Evolutionary conservation across 2,888 invertebrate genomes (phyloP), one percentile per base, ranked within the genome.

Genomic region (Malacosoma neustria): DNA sequence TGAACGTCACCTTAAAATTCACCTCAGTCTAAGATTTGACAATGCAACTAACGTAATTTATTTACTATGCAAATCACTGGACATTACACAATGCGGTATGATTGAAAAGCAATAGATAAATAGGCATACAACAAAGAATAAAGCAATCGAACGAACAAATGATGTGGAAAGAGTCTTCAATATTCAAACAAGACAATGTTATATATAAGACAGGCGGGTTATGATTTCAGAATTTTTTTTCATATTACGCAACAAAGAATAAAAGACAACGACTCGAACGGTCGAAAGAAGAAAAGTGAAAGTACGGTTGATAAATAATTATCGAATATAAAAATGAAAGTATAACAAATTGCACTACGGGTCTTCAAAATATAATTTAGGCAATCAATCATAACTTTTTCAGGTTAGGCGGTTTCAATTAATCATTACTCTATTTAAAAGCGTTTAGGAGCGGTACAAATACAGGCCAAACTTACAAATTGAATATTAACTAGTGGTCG

Each of bases 321-420:
- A 67, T 64, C 61, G 57, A 54, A 59, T 59, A 63, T 64, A 67
- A 64, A 53, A 69, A 71, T 50, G 68, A 73, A 69, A 73, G 72
- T 69, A 70, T 63, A 63, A 68, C 68, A 63, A 71, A 74, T 69
- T 61, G 60, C 50, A 59, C 61, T 62, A 61, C 61, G 55, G 55
- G 58, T 56, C 54, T 50, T 51, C 57, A 54, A 42, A 56, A 61
- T 50, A 47, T 46, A 32, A 9, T 54, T 56, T 50, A 48, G 51
- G 53, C 51, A 51, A 70, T 71, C 55, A 63, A 68, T 74, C 71
- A 68, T 22, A 7, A 22, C 46, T 52, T 55, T 47, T 48, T 43
- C 35, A 39, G 12, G 36, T 15, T 30, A 22, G 22, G 22, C 22
- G 22, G 5, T 7, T 22, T 22, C 5, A 5, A 22, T 22, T 22